Conservation (phyloP, 2,797 vertebrate genomes). For the Ispidina lecontei region DNA sequence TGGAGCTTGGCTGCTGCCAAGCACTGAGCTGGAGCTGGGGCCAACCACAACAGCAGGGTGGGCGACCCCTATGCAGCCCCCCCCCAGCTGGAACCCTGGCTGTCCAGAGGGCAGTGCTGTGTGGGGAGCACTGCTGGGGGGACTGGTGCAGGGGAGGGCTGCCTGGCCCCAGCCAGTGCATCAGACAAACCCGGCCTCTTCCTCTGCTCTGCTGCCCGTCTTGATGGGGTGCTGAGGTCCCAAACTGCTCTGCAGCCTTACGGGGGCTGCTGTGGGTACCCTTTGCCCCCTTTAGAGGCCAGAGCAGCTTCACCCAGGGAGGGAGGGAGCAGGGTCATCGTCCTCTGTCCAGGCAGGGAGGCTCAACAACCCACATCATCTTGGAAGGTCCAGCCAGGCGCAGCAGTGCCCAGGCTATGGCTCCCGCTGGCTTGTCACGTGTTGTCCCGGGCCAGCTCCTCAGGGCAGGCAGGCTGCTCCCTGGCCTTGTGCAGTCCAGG, state of each 20-base stretch:
- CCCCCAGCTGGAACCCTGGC: background rate
- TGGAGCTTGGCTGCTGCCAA: background rate
- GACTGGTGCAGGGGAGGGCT: background rate
- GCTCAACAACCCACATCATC: fast-evolving
- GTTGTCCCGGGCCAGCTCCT: constrained; percentile 82
- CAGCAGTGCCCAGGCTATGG: background rate
- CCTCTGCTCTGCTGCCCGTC: fast-evolving
- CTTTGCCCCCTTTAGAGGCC: fast-evolving
- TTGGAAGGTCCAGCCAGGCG: background rate
- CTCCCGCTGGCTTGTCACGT: constrained; percentile 76
- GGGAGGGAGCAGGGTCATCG: background rate
- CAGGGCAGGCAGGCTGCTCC: constrained; percentile 80
- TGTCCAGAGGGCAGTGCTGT: background rate
- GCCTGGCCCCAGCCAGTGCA: background rate
- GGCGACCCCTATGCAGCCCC: background rate
- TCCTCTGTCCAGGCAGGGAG: background rate
- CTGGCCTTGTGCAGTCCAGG: constrained; percentile 73
- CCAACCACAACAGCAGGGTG: background rate
- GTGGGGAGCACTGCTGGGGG: background rate
- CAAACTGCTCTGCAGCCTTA: background rate
- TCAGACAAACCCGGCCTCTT: background rate
- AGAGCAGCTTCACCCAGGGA: background rate
- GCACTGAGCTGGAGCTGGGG: background rate
- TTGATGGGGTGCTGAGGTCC: background rate
- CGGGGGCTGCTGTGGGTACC: background rate